These are phyloP conservation scores for Empis stercorea DNA, from an alignment of 2,888 invertebrate species.

Conservation along the genomic window DNA sequence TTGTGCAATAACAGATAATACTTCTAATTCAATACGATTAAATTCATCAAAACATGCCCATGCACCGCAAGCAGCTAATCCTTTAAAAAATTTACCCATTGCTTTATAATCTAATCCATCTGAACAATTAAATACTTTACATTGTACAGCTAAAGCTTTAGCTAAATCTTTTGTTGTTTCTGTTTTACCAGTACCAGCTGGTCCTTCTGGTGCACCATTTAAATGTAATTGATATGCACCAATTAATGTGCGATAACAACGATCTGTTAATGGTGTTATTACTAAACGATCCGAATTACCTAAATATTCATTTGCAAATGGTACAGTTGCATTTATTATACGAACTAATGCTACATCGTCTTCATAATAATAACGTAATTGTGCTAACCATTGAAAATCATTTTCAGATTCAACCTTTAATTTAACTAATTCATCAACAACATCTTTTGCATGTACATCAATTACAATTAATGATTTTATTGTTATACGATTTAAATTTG, in stretches of 20 bases:
- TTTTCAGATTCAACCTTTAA: constrained; percentile 41
- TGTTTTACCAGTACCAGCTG: constrained; percentile 80
- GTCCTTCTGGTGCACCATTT: constrained; percentile 57
- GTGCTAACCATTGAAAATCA: constrained; percentile 60
- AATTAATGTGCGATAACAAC: constrained; percentile 57
- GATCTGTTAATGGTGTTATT: constrained; percentile 45
- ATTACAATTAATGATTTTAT: constrained; percentile 55
- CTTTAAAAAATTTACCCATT: constrained; percentile 61
- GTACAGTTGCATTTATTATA: constrained; percentile 53
- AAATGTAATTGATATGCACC: constrained; percentile 58
- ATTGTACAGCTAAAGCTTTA: constrained; percentile 80
- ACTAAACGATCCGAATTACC: constrained; percentile 53
- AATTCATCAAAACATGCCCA: constrained; percentile 70
- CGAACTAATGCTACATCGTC: constrained; percentile 42
- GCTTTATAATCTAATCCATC: constrained; percentile 58
- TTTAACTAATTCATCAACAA: constrained; percentile 43
- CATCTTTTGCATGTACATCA: constrained; percentile 59
- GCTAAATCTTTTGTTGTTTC: constrained; percentile 88
- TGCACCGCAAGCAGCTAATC: constrained; percentile 55
- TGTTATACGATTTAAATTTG: constrained; percentile 47
- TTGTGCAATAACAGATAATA: constrained; percentile 58
- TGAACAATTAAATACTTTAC: constrained; percentile 62
- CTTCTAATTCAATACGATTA: constrained; percentile 57
- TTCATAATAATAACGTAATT: constrained; percentile 58
- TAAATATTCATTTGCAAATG: constrained; percentile 60